A percentile compares a stretch with the other conserved stretches of the same genome.
Conservation (phyloP, 2,797 vertebrate genomes). For the Hydrocynus forskahlii region DNA sequence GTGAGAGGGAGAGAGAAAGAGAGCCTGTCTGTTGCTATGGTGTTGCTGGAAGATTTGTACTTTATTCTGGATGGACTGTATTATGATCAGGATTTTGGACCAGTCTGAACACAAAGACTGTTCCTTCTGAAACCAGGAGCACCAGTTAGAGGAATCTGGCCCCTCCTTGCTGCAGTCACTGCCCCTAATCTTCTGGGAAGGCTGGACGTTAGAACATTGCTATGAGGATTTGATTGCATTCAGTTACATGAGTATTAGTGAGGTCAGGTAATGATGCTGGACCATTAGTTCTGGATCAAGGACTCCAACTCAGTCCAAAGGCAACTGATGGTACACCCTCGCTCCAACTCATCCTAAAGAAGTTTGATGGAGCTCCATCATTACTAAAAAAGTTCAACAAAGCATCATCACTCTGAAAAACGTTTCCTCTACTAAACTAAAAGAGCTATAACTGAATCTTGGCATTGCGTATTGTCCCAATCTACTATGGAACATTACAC, state of each 20-base stretch:
- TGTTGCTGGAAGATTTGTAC: neutral
- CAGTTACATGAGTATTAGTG: no score
- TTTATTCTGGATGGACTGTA: neutral
- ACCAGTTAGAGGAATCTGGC: neutral
- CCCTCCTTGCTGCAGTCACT: neutral
- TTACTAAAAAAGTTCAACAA: neutral
- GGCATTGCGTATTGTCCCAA: no score
- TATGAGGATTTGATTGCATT: neutral
- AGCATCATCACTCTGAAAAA: no score
- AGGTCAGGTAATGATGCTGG: no score
- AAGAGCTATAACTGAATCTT: no score
- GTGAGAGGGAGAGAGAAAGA: neutral
- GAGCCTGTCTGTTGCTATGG: conserved; percentile 30
- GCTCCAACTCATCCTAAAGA: neutral
- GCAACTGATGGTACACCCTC: no score
- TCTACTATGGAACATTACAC: no score
- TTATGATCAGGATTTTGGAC: neutral
- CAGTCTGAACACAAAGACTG: neutral
- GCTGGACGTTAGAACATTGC: neutral
- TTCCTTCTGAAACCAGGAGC: no score
- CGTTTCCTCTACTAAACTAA: no score
- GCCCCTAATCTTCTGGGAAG: no score
- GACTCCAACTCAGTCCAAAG: neutral
- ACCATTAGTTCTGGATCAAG: no score
- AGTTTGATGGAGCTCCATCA: neutral